Base-by-base conservation (phyloP, 2,797 vertebrate genomes). In the Acrossocheilus fasciatus region DNA sequence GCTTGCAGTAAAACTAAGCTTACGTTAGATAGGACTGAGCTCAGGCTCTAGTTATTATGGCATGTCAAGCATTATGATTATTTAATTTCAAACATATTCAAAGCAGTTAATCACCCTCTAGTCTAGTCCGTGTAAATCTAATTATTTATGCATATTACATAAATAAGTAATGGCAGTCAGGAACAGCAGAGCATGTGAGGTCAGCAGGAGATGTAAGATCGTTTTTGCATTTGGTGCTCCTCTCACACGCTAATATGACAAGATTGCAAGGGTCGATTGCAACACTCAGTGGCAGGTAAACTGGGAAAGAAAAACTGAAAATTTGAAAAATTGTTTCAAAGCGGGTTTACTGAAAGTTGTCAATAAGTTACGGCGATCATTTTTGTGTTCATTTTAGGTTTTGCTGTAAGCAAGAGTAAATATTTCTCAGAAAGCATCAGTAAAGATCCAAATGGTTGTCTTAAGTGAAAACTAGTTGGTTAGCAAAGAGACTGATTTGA, bases 81-180 rank as follows among this genome's bases (percentile, higher is more conserved):
- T 52, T 82, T 50, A 9, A 70, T 70, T 82, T 59, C 14, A 6
- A 70, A 59, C 68, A 12, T 57, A 57, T 26, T 72, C 34, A 41
- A 17, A 7, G 80, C 4, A 68, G 66, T 82, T 82, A 82, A 72
- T 82, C 81, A 82, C 68, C n/a, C 30, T 57, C 34, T 73, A 41
- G 68, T 72, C 57, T 47, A 81, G 78, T 14, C n/a, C 57, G 18
- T 54, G 36, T 59, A 73, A 57, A 82, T 54, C 68, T 30, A 73
- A 82, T 74, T 82, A 75, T 69, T 74, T 43, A 57, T 72, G 64
- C 66, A 78, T 87, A 34, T 68, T 66, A 30, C 43, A 75, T 47
- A 30, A 47, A 81, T 81, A 23, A 78, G 15, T 69, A 47, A 84
- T 84, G 23, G 36, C 11, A 77, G 23, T 52, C 34, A 77, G 34